phyloP scores from a whole-genome alignment of 1,140 invertebrate genomes.

The Achroia grisella region DNA sequence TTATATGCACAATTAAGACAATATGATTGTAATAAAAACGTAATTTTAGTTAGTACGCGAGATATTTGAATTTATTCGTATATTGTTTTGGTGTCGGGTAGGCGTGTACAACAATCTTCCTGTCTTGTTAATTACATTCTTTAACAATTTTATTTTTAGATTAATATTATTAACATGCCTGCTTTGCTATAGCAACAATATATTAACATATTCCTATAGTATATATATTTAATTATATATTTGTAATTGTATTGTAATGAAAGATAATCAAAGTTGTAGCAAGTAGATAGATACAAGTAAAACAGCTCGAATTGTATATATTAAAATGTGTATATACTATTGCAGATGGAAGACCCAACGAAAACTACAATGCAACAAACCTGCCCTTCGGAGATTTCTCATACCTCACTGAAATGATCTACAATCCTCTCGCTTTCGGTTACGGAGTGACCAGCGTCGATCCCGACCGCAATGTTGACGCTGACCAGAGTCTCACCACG shows the following conservation, averaged over 20 bases:
- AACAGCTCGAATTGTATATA: background rate
- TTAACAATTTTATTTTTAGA: background rate
- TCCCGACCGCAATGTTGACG: constrained; percentile 49
- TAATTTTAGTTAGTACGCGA: too few species aligned
- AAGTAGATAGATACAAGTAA: background rate
- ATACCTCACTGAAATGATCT: constrained; percentile 73
- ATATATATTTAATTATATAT: background rate
- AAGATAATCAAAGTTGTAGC: background rate
- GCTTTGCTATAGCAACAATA: constrained; percentile 14
- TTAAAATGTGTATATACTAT: background rate
- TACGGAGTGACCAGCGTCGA: constrained; percentile 56
- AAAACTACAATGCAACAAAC: constrained; percentile 75
- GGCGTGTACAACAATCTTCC: too few species aligned
- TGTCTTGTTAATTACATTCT: too few species aligned
- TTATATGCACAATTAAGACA: too few species aligned
- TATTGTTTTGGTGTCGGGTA: too few species aligned
- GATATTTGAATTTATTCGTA: too few species aligned
- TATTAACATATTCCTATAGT: background rate
- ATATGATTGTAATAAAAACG: too few species aligned
- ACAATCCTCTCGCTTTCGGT: constrained; percentile 51
- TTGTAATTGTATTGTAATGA: background rate
- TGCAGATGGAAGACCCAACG: constrained; percentile 62
- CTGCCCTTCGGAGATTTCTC: constrained; percentile 75
- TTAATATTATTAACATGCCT: constrained; percentile 10
- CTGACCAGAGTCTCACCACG: constrained; percentile 27